Evolutionary conservation across 1,140 invertebrate genomes (phyloP), one percentile per base, ranked within the genome.

Genomic region (Rhagoletis zephyria): DNA sequence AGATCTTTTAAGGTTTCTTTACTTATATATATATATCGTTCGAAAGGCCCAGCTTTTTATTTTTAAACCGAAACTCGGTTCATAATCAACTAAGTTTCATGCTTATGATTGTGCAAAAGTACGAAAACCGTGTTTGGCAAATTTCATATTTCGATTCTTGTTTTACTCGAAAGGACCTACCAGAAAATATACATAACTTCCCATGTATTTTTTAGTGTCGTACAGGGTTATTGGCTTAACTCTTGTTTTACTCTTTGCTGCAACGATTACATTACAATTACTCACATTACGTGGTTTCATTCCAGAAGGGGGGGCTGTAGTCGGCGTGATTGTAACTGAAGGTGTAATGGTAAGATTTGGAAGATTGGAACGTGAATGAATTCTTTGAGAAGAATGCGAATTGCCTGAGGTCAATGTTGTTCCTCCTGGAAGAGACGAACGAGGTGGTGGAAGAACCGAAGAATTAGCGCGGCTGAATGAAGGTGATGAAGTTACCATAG

Each of bases 301-400:
- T 90, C 95, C 95, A 51, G 94, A 93, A 74, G 94, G 93, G 88
- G 95, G 95, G 64, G 95, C 95, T 81, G 95, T 95, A 60, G 95
- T 95, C 6, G 95, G 95, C n/a, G 95, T 96, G 89, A 96, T 96
- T 61, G 95, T 96, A 87, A 96, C 94, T 51, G 94, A 95, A 14
- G 94, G 94, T 9, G 94, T 96, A 90, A 96, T 96, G 63, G 95
- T 95, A 63, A 95, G 91, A 92, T 93, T 93, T 89, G 91, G 90
- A 89, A 91, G 88, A 89, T 93, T 92, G 19, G 92, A 92, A 59
- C 93, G 89, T 59, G 92, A 91, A 85, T 90, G 90, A 89, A 92
- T 67, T 4, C 89, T 89, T 89, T 89, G 90, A 77, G 90, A 91
- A 5, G 91, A 89, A 85, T 90, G 89, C 85, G 90, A 91, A 1